These are phyloP conservation scores for Aspiorhynchus laticeps DNA, from an alignment of 2,113 vertebrate genomes.

Conservation along the genomic window DNA sequence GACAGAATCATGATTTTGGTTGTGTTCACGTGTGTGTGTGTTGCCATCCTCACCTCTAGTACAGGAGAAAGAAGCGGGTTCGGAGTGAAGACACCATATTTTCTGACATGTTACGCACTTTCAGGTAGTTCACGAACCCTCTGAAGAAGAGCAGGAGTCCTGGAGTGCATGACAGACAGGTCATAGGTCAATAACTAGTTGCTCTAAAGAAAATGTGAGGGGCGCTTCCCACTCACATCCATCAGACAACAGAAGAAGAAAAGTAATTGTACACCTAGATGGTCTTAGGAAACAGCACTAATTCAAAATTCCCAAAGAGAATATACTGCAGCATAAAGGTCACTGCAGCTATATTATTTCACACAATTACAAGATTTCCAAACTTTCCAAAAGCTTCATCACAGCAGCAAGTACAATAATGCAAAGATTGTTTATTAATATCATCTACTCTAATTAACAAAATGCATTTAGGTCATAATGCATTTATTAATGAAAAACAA, in stretches of 20 bases:
- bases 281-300: background rate
- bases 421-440: background rate
- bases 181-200: background rate
- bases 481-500: background rate
- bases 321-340: background rate
- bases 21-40: background rate
- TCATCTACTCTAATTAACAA: background rate
- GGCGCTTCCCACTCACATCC: background rate
- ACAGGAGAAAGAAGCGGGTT: slow-evolving; percentile 96
- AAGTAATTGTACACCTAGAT: background rate
- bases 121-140: slow-evolving; percentile 97
- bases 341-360: background rate
- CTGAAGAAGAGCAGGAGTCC: slow-evolving; percentile 96
- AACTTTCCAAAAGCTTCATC: background rate
- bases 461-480: background rate
- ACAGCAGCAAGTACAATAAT: background rate
- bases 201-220: background rate
- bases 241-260: background rate
- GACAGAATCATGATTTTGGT: too few relatives aligned
- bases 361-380: background rate
- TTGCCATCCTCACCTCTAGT: slow-evolving; percentile 76
- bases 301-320: background rate
- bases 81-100: slow-evolving; percentile 94
- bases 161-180: slow-evolving; percentile 57
- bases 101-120: slow-evolving; percentile 98